Percentiles rank a stretch among this genome's conserved stretches.
Evolutionary conservation across 2,888 invertebrate genomes (phyloP).

Genomic region (Malacosoma neustria): DNA sequence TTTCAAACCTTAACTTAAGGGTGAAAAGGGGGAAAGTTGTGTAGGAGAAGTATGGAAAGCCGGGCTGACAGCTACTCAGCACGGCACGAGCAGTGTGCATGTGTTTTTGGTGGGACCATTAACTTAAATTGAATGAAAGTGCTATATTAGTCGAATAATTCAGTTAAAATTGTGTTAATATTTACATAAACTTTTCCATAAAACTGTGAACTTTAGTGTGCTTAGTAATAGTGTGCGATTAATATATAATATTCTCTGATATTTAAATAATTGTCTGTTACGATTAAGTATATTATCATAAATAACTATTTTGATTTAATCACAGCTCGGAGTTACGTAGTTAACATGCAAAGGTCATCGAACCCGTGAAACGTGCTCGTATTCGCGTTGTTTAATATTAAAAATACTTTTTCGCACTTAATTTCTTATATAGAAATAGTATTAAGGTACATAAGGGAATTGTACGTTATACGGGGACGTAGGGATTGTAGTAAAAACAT

Average conservation of each 20-base stretch:
- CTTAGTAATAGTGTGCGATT: too few species aligned
- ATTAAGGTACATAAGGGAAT: too few species aligned
- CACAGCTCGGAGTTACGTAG: background rate
- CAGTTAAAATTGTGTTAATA: too few species aligned
- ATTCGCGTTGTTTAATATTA: background rate
- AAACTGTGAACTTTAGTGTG: too few species aligned
- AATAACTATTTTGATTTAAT: background rate
- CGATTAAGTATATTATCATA: background rate
- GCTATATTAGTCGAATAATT: too few species aligned
- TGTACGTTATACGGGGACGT: too few species aligned
- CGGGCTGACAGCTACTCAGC: slow-evolving; percentile 53
- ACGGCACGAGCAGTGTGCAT: slow-evolving; percentile 49
- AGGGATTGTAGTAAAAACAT: too few species aligned
- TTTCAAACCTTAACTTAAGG: slow-evolving; percentile 12
- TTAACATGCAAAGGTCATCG: background rate
- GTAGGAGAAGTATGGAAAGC: slow-evolving; percentile 11
- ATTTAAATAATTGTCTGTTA: background rate
- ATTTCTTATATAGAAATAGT: too few species aligned
- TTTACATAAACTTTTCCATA: too few species aligned
- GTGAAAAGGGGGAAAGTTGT: slow-evolving; percentile 13
- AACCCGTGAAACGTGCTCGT: background rate
- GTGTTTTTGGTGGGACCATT: slow-evolving; percentile 33
- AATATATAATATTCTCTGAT: too few species aligned
- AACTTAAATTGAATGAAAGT: slow-evolving; percentile 4
- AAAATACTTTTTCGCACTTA: too few species aligned